These are phyloP conservation scores for Bos javanicus DNA, from an alignment of 2,113 vertebrate genomes.

Conservation along the genomic window DNA sequence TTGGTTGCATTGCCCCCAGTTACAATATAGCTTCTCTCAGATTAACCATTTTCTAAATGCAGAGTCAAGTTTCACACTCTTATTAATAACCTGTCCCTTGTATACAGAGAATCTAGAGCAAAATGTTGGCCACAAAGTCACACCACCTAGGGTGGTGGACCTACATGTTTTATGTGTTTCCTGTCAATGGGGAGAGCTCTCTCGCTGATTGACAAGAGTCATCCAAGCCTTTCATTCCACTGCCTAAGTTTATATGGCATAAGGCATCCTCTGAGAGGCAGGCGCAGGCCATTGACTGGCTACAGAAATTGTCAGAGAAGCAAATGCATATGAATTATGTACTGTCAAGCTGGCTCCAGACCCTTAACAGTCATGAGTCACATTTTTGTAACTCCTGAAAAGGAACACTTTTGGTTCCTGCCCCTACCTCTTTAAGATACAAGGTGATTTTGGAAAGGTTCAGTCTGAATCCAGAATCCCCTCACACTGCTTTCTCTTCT, in stretches of 20 bases:
- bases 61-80: background rate
- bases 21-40: background rate
- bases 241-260: background rate
- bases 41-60: background rate
- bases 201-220: rapidly evolving
- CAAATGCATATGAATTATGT: background rate
- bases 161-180: too few relatives aligned
- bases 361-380: background rate
- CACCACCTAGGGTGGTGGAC: too few relatives aligned
- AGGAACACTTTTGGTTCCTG: background rate
- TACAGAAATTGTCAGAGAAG: background rate
- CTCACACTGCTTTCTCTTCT: background rate
- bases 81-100: background rate
- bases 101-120: background rate
- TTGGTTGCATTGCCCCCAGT: background rate
- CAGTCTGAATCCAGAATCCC: background rate
- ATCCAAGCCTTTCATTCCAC: background rate
- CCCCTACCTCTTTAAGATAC: background rate
- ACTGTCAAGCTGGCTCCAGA: background rate
- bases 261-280: background rate
- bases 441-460: background rate
- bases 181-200: background rate
- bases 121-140: background rate
- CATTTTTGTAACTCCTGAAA: background rate
- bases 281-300: background rate